Conservation (phyloP, 2,113 vertebrate species). For the Siphamia tubifer region DNA sequence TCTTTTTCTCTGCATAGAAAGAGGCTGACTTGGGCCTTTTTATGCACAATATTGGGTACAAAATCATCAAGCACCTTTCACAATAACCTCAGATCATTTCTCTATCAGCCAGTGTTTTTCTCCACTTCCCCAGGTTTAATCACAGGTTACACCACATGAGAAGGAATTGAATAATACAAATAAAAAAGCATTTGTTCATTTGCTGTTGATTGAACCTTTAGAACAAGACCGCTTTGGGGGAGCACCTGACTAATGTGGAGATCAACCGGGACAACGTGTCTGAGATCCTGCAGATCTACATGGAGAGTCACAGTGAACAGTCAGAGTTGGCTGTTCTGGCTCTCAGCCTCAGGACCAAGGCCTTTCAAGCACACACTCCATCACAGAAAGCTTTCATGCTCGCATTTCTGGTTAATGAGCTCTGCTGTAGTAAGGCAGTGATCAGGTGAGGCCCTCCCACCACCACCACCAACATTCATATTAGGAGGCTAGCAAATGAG, state of each 20-base stretch:
- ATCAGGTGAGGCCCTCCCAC: constrained; percentile 80
- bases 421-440: constrained; percentile 93
- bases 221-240: constrained; percentile 91
- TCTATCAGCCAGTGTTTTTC: neutral
- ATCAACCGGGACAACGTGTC: constrained; percentile 93
- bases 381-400: constrained; percentile 90
- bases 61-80: neutral
- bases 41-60: neutral
- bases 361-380: constrained; percentile 92
- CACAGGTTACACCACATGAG: neutral
- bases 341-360: constrained; percentile 91
- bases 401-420: constrained; percentile 91
- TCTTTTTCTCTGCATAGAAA: neutral
- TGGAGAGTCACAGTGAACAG: constrained; percentile 89
- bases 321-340: constrained; percentile 82
- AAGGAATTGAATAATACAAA: no score
- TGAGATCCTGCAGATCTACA: constrained; percentile 93
- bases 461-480: neutral
- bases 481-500: no score
- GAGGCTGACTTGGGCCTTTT: neutral
- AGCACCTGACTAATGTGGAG: constrained; percentile 88
- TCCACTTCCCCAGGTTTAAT: neutral
- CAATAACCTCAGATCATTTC: neutral
- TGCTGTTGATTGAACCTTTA: constrained; percentile 27
- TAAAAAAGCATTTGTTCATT: no score